A percentile compares a stretch with the other conserved stretches of the same genome.
phyloP scores from a whole-genome alignment of 1,140 invertebrate species.

The Caerostris darwini region DNA sequence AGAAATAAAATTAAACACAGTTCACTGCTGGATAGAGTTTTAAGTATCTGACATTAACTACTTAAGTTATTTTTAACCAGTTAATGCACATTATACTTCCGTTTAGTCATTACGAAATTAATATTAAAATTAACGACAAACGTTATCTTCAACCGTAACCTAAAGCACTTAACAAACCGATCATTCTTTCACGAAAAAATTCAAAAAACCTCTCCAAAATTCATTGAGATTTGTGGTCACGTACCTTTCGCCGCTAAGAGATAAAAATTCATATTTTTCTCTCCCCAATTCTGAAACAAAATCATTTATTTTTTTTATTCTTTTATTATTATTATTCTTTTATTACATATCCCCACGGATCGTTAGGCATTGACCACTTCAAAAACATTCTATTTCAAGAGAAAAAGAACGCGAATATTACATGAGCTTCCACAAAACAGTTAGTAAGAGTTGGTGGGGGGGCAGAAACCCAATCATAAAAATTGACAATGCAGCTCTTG shows the following conservation, averaged over 20 bases:
- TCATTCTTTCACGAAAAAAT: not conserved
- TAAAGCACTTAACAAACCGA: too few species aligned
- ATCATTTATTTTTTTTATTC: not conserved
- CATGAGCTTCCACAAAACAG: not conserved
- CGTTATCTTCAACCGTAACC: too few species aligned
- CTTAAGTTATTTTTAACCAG: too few species aligned
- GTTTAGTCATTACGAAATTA: too few species aligned
- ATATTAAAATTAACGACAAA: too few species aligned
- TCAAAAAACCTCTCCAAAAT: not conserved
- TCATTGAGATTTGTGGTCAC: not conserved
- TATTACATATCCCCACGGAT: not conserved
- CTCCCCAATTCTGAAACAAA: not conserved
- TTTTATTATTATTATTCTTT: not conserved
- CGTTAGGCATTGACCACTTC: constrained; percentile 12
- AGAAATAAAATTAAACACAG: too few species aligned
- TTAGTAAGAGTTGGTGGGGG: not conserved
- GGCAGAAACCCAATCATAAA: constrained; percentile 4
- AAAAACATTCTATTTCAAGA: not conserved
- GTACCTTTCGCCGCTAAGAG: not conserved
- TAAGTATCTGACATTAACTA: too few species aligned
- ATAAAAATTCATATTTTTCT: not conserved
- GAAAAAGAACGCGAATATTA: not conserved
- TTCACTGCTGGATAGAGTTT: too few species aligned
- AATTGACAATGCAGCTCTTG: constrained; percentile 16
- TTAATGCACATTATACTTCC: too few species aligned